These are phyloP conservation scores for Brachypalpus laphriformis DNA, from an alignment of 2,888 invertebrate species.

Conservation along the genomic window DNA sequence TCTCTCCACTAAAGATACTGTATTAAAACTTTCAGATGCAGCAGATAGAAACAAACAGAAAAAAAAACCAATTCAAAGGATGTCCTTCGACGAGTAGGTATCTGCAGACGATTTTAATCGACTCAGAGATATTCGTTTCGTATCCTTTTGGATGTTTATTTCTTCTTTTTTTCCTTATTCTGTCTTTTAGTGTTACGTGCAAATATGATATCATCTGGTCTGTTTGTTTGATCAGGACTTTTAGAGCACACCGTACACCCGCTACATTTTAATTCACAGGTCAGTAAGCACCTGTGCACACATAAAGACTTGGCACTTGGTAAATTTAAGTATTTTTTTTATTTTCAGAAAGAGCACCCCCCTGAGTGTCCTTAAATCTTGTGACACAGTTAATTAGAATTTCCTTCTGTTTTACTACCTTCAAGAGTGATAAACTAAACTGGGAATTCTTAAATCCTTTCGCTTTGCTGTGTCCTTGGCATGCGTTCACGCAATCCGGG, in stretches of 20 bases:
- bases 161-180: background rate
- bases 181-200: slow-evolving; percentile 30
- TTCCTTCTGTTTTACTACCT: slow-evolving; percentile 25
- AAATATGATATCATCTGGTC: slow-evolving; percentile 47
- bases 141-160: slow-evolving; percentile 5
- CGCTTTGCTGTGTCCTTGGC: background rate
- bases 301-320: background rate
- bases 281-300: slow-evolving; percentile 17
- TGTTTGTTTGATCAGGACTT: slow-evolving; percentile 35
- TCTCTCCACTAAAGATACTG: background rate
- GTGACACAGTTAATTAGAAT: slow-evolving; percentile 46
- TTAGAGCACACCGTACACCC: background rate
- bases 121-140: slow-evolving; percentile 42
- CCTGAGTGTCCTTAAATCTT: slow-evolving; percentile 1
- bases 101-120: slow-evolving; percentile 53
- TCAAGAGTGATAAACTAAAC: slow-evolving; percentile 13
- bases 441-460: slow-evolving; percentile 14
- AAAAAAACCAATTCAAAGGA: background rate
- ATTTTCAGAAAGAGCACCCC: background rate
- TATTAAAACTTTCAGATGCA: slow-evolving; percentile 43
- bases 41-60: background rate
- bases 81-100: slow-evolving; percentile 19
- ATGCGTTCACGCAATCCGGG: slow-evolving; percentile 1
- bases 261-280: background rate
- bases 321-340: background rate